A percentile compares a stretch with the other conserved stretches of the same genome.
phyloP scores from a whole-genome alignment of 2,888 invertebrate genomes.

The Drosophila buzzatii region DNA sequence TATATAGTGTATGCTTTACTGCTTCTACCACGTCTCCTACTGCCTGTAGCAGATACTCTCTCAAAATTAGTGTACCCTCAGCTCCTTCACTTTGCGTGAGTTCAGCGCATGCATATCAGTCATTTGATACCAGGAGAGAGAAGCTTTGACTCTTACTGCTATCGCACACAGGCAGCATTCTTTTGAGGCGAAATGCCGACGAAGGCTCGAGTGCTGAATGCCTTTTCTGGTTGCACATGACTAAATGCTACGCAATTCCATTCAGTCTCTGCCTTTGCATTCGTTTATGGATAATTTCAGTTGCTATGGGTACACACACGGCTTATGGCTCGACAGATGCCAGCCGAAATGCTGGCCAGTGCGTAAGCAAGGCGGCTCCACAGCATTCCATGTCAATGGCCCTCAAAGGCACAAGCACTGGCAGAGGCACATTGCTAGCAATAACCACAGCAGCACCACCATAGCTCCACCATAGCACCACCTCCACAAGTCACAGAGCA shows the following conservation, averaged over 20 bases:
- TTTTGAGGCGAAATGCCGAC: background rate
- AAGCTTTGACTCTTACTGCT: background rate
- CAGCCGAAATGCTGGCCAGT: conserved; percentile 6
- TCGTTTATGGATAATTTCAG: conserved; percentile 13
- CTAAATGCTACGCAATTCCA: conserved; percentile 10
- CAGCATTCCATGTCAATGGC: conserved; percentile 28
- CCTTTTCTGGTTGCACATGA: conserved; percentile 25
- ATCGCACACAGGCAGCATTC: background rate
- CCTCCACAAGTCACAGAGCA: background rate
- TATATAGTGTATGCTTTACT: too few species aligned
- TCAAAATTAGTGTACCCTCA: too few species aligned
- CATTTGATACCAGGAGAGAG: background rate
- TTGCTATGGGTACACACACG: conserved; percentile 9
- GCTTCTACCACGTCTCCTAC: too few species aligned
- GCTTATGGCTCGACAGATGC: conserved; percentile 44
- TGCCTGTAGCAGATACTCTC: too few species aligned
- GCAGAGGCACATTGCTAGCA: conserved; percentile 9
- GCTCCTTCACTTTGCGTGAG: too few species aligned
- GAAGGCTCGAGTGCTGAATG: background rate
- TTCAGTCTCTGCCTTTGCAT: conserved; percentile 13
- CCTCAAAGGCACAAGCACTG: conserved; percentile 11
- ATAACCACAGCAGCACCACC: conserved; percentile 10
- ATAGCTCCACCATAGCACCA: background rate
- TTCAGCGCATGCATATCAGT: background rate
- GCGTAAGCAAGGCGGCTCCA: conserved; percentile 4